Conservation (phyloP, 64 coral and sea anemone genomes). For the Acropora tenuis region DNA sequence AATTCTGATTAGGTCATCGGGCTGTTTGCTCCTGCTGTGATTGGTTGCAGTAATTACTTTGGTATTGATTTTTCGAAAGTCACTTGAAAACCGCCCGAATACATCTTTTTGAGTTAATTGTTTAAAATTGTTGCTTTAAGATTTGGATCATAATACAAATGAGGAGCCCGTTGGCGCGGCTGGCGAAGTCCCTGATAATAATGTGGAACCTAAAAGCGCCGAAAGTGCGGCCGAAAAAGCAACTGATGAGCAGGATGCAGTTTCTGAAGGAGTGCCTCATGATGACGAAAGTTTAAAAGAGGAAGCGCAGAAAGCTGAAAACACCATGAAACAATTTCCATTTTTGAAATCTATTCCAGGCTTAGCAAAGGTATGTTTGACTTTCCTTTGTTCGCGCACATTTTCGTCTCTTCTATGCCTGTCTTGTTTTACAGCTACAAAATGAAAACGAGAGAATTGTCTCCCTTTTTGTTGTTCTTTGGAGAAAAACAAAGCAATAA, state of each 20-base stretch:
- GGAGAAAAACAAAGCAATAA: no score
- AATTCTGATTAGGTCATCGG: no score
- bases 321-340: neutral
- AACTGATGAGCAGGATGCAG: constrained; percentile 26
- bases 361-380: neutral
- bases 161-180: constrained; percentile 34
- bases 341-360: neutral
- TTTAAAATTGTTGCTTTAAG: neutral
- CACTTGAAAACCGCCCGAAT: no score
- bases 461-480: no score
- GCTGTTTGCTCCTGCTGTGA: no score
- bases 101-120: neutral
- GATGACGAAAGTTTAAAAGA: constrained; percentile 27
- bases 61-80: no score
- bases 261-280: constrained; percentile 26
- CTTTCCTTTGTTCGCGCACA: neutral
- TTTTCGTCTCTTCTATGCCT: neutral
- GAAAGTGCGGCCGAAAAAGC: constrained; percentile 35
- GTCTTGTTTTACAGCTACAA: neutral
- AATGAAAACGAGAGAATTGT: neutral
- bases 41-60: no score
- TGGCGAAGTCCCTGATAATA: constrained; percentile 3
- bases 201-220: neutral
- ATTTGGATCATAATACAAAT: constrained; percentile 40
- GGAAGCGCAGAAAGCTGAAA: constrained; percentile 62